A percentile compares a stretch with the other conserved stretches of the same genome.
Evolutionary conservation across 2,888 invertebrate species (phyloP).

Genomic region (Lypha dubia): DNA sequence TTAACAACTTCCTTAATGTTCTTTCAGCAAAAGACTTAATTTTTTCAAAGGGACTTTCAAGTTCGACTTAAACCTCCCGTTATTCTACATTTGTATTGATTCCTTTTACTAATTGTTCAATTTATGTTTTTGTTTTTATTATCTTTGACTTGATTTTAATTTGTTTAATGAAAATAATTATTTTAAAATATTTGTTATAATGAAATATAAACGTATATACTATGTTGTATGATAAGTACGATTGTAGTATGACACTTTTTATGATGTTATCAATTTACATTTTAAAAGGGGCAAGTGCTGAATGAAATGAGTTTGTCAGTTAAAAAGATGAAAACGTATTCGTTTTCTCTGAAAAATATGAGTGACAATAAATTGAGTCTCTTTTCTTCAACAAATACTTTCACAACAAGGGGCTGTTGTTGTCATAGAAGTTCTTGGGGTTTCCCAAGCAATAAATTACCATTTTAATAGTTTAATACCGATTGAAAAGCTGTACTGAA

Average conservation of each 20-base stretch:
- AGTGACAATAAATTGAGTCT: not conserved
- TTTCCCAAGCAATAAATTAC: not conserved
- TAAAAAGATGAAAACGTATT: no score
- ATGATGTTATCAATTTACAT: not conserved
- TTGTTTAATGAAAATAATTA: conserved; percentile 30
- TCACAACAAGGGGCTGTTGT: not conserved
- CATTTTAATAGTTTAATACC: no score
- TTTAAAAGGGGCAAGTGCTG: not conserved
- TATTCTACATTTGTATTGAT: not conserved
- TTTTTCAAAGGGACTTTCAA: not conserved
- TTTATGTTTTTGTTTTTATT: not conserved
- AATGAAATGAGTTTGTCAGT: not conserved
- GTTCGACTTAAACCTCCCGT: not conserved
- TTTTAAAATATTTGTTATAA: conserved; percentile 22
- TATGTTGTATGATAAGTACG: not conserved
- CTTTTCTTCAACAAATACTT: no score
- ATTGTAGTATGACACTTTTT: conserved; percentile 1
- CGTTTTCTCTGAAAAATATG: not conserved
- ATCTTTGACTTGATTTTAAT: conserved; percentile 28
- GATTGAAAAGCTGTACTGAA: no score
- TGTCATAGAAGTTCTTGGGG: not conserved
- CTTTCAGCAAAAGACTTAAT: no score
- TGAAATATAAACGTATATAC: not conserved
- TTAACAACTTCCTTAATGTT: no score
- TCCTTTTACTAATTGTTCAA: not conserved